These are phyloP conservation scores for Mola mola DNA, from an alignment of 2,113 vertebrate genomes.

Conservation along the genomic window DNA sequence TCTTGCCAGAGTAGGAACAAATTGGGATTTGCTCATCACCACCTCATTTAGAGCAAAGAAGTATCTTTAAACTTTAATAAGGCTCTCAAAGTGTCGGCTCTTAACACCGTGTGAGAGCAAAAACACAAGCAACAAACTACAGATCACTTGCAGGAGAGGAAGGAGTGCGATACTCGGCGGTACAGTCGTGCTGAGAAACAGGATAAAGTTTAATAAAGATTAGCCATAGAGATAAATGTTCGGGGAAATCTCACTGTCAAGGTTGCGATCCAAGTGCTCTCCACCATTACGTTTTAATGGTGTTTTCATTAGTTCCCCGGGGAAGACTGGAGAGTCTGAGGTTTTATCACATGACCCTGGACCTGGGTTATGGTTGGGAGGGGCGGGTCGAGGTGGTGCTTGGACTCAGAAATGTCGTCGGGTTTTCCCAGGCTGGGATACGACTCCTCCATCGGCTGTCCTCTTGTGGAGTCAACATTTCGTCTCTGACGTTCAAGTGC, in stretches of 20 bases:
- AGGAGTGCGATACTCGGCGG: not conserved
- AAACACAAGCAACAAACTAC: slow-evolving; percentile 55
- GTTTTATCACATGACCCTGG: slow-evolving; percentile 31
- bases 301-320: slow-evolving; percentile 28
- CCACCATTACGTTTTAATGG: not conserved
- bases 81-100: slow-evolving; percentile 22
- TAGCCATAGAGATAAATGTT: too few species aligned
- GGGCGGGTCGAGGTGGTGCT: not conserved
- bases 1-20: slow-evolving; percentile 30
- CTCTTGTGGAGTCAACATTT: too few species aligned
- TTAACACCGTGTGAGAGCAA: slow-evolving; percentile 10
- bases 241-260: too few species aligned
- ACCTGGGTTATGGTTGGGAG: slow-evolving; percentile 23
- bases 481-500: too few species aligned
- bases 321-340: slow-evolving; percentile 12
- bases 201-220: too few species aligned
- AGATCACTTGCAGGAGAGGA: slow-evolving; percentile 37
- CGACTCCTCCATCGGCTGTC: not conserved
- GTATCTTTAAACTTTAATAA: slow-evolving; percentile 34
- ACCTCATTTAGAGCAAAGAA: slow-evolving; percentile 53
- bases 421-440: slow-evolving; percentile 63
- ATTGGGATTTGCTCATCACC: slow-evolving; percentile 53
- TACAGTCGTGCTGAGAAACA: too few species aligned
- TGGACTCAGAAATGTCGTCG: slow-evolving; percentile 16
- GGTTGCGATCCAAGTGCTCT: too few species aligned